Percentiles rank a stretch among this genome's conserved stretches.
Conservation (phyloP, 2,113 vertebrate genomes). For the Daphoenositta chrysoptera region DNA sequence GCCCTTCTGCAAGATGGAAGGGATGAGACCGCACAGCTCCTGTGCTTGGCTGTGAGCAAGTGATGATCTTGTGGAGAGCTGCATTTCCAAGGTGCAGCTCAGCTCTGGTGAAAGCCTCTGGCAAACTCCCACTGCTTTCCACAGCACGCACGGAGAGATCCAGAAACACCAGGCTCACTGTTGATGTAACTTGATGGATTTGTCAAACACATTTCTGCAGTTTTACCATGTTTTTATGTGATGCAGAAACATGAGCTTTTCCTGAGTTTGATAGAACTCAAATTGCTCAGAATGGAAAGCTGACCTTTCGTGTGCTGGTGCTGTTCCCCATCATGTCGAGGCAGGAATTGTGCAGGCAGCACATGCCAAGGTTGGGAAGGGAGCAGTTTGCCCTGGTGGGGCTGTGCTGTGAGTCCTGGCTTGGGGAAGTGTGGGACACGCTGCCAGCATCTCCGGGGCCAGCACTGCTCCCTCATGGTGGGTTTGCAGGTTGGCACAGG, state of each 20-base stretch:
- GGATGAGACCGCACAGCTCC: not conserved
- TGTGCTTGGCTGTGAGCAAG: not conserved
- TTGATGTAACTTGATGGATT: not conserved
- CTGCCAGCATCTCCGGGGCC: rapidly evolving
- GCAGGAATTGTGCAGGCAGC: not conserved
- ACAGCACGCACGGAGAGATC: not conserved
- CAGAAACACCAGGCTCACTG: not conserved
- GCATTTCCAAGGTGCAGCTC: not conserved
- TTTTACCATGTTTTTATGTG: not conserved
- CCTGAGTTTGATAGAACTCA: not conserved
- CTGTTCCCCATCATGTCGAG: rapidly evolving
- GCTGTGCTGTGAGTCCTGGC: not conserved
- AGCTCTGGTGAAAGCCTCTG: not conserved
- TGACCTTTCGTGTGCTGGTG: not conserved
- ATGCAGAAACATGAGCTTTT: not conserved
- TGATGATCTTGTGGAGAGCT: not conserved
- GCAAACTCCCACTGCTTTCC: constrained; percentile 14
- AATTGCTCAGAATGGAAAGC: not conserved
- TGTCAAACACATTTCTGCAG: constrained; percentile 6
- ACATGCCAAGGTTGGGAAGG: not conserved
- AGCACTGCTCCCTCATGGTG: not conserved
- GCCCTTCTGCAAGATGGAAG: not conserved
- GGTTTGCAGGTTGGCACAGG: not conserved
- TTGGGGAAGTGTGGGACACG: not conserved
- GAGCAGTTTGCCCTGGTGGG: not conserved